Base-by-base conservation (phyloP, 35 echinoderm and acorn worm species). In the Apostichopus japonicus region DNA sequence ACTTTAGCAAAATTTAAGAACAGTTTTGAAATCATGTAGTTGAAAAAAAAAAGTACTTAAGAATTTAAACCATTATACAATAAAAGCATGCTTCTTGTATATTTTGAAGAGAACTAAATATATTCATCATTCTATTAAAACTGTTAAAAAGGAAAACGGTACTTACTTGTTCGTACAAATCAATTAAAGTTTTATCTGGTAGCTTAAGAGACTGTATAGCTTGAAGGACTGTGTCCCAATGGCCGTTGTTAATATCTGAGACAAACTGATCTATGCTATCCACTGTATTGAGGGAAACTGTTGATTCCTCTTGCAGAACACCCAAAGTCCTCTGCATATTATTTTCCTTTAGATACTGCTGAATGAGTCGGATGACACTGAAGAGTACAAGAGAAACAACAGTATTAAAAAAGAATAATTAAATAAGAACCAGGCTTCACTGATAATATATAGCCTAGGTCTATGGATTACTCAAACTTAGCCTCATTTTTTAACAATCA, bases 261-360 rank as follows among this genome's bases (percentile, higher is more conserved):
- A 98, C 93, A 84, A 98, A 98, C 77, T 95, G 93, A 79, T 98
- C 97, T 79, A 96, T 98, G 77, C 97, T 98, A 88, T 98, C 97
- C 59, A 98, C 97, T 84, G 97, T 98, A 65, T 98, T 98, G 77
- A 98, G 90, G 27, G 97, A 98, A 0, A 98, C 95, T 62, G 92
- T 92, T 1, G 97, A 96, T 80, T 98, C 97, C 78, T 98, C 97
- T 72, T 98, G 97, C 9, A 98, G 91, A 2, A 87, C 79, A 57
- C 92, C 65, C 62, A 98, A 77, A 3, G 97, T 86, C 33, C 97
- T 90, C 75, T 81, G 94, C 5, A 98, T 91, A 63, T 92, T 94
- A 65, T 92, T 95, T 76, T 98, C 97, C 56, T 98, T 98, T 24
- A 98, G 93, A 76, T 98, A 98, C 92, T 98, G 97, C 77, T 98